Percentiles rank a stretch among this genome's conserved stretches.
phyloP scores from a whole-genome alignment of 1,140 invertebrate genomes.

The Sweltsa coloradensis region DNA sequence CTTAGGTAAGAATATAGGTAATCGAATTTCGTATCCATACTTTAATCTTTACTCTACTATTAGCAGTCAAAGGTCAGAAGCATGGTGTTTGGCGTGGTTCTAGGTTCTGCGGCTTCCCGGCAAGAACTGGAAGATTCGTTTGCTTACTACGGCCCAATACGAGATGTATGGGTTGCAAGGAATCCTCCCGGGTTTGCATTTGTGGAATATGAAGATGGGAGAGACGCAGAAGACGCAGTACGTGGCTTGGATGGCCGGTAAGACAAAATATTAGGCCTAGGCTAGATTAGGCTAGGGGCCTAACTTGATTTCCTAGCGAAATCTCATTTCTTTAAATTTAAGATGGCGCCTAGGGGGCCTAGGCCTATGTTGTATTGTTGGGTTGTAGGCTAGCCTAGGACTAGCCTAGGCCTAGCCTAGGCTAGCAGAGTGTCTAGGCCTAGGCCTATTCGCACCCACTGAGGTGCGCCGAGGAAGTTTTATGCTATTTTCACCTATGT shows the following conservation, averaged over 20 bases:
- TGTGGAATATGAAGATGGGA: constrained; percentile 83
- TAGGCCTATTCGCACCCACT: too few species aligned
- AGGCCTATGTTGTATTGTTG: too few species aligned
- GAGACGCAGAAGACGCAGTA: constrained; percentile 88
- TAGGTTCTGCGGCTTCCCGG: constrained; percentile 61
- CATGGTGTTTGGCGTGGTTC: background rate
- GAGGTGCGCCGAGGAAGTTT: too few species aligned
- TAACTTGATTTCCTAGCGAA: too few species aligned
- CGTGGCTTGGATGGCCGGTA: constrained; percentile 55
- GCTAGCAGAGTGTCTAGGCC: too few species aligned
- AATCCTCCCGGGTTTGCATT: constrained; percentile 92
- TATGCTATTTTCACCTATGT: too few species aligned
- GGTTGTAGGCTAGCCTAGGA: too few species aligned
- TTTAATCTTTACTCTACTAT: constrained; percentile 1
- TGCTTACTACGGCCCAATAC: constrained; percentile 83
- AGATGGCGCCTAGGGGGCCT: too few species aligned
- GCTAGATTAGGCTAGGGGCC: too few species aligned
- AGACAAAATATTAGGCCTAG: constrained; percentile 13
- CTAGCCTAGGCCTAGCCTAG: too few species aligned
- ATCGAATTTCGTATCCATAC: background rate
- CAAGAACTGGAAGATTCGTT: constrained; percentile 89
- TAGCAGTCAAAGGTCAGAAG: background rate
- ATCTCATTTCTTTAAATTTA: too few species aligned
- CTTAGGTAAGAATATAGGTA: constrained; percentile 44
- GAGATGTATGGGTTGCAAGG: constrained; percentile 89